A percentile compares a stretch with the other conserved stretches of the same genome.
These are phyloP conservation scores for Micromussa lordhowensis DNA, from an alignment of 92 coral and sea anemone genomes.

Conservation along the genomic window DNA sequence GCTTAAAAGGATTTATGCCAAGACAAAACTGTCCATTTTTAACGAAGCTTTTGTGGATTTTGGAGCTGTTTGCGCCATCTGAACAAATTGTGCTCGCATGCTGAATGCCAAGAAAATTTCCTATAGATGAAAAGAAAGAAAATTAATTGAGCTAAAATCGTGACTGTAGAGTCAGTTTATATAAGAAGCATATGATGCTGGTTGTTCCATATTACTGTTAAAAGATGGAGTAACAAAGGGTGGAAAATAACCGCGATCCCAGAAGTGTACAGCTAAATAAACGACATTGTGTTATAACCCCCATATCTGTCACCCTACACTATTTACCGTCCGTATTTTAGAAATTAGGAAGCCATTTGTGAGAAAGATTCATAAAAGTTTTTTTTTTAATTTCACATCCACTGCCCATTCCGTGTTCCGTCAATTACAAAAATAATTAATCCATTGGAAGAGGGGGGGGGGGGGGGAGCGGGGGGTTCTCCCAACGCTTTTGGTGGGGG, in stretches of 20 bases:
- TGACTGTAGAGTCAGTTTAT: background rate
- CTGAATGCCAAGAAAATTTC: background rate
- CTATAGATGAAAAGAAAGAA: background rate
- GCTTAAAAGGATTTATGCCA: background rate
- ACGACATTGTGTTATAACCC: background rate
- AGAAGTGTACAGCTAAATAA: constrained; percentile 21
- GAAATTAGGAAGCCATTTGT: background rate
- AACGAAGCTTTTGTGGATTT: background rate
- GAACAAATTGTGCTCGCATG: background rate
- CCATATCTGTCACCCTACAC: background rate
- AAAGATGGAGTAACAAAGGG: background rate
- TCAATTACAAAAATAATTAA: too few relatives aligned
- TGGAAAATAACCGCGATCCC: background rate
- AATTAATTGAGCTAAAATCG: background rate
- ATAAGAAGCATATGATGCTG: background rate
- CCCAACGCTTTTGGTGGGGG: too few relatives aligned
- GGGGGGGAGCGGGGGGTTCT: too few relatives aligned
- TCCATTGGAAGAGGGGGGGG: too few relatives aligned
- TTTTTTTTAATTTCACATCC: too few relatives aligned
- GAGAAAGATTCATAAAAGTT: background rate
- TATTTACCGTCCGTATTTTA: background rate
- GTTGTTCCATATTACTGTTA: background rate
- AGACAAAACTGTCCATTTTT: background rate
- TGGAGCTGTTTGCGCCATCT: background rate
- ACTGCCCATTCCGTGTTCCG: too few relatives aligned